Evolutionary conservation across 2,888 invertebrate species (phyloP).

Genomic region (Cryptosula pallasiana): DNA sequence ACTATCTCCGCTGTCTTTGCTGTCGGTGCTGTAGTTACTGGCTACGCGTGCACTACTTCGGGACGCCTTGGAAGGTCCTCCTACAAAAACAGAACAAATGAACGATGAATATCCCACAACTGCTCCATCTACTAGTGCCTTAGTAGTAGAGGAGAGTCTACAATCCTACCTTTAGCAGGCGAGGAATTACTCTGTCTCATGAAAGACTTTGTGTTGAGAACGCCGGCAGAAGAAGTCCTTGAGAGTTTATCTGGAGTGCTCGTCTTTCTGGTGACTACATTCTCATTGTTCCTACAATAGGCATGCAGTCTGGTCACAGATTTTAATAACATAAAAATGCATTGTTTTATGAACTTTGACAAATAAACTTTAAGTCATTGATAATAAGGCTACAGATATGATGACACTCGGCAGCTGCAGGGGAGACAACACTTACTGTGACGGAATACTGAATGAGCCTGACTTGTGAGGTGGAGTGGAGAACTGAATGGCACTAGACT

Average conservation of each 20-base stretch:
- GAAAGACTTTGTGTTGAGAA: background rate
- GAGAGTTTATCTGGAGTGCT: conserved; percentile 14
- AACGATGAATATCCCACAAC: no score
- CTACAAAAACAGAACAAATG: no score
- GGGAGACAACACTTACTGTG: conserved; percentile 22
- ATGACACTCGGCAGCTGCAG: no score
- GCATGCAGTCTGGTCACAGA: no score
- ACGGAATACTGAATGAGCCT: background rate
- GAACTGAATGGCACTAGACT: background rate
- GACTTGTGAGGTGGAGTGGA: background rate
- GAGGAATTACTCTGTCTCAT: background rate
- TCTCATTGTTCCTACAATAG: no score
- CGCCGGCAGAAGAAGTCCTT: background rate
- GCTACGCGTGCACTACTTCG: background rate
- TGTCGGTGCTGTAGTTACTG: conserved; percentile 25
- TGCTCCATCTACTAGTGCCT: no score
- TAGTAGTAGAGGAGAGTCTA: background rate
- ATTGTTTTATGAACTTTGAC: no score
- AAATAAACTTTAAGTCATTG: no score
- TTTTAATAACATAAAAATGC: no score
- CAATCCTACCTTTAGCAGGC: conserved; percentile 10
- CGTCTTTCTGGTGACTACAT: background rate
- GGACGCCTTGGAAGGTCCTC: background rate
- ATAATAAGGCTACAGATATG: no score
- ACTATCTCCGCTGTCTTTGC: conserved; percentile 21